A percentile compares a stretch with the other conserved stretches of the same genome.
These are phyloP conservation scores for Lepus townsendii DNA, from an alignment of 2,797 vertebrate genomes.

Conservation along the genomic window DNA sequence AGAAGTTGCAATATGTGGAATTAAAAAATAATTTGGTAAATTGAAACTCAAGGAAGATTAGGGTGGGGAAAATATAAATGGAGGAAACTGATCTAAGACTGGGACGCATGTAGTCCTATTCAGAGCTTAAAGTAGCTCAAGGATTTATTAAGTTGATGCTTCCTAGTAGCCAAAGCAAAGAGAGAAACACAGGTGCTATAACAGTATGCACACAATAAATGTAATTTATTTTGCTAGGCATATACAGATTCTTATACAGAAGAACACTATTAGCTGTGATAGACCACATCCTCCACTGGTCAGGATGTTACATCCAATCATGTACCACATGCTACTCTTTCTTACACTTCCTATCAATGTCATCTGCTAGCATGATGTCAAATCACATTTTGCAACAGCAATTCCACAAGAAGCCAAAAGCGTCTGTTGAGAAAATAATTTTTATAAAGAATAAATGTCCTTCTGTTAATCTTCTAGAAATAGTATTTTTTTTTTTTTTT, in stretches of 20 bases:
- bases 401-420: not conserved
- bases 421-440: not conserved
- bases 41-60: not conserved
- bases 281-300: not conserved
- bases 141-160: not conserved
- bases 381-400: constrained; percentile 35
- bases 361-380: not conserved
- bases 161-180: constrained; percentile 17
- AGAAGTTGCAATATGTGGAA: not conserved
- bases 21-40: not conserved
- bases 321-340: not conserved
- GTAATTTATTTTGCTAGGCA: not conserved
- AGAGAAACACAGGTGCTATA: not conserved
- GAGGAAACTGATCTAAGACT: not conserved
- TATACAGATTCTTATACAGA: not conserved
- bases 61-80: not conserved
- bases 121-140: not conserved
- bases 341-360: not conserved
- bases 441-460: not conserved
- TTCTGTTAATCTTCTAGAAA: constrained; percentile 9
- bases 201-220: not conserved
- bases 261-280: not conserved
- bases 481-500: not conserved
- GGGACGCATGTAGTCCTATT: not conserved
- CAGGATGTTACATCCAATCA: not conserved